phyloP scores from a whole-genome alignment of 2,888 invertebrate genomes.

The Stenodema calcarata region DNA sequence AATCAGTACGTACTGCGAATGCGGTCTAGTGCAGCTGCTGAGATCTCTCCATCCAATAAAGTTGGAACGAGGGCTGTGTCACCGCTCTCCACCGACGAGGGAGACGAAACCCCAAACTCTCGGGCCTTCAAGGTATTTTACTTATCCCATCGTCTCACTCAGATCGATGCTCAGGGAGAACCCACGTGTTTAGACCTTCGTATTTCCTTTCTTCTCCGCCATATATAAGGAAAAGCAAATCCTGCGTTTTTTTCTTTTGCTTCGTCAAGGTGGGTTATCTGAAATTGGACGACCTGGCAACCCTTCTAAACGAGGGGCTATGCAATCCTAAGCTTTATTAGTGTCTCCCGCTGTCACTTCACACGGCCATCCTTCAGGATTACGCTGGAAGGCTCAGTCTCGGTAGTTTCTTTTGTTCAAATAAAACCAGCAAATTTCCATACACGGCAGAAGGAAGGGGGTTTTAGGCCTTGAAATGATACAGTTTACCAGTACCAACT shows the following conservation, averaged over 20 bases:
- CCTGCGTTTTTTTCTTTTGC: not conserved
- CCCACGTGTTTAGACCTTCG: not conserved
- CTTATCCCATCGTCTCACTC: not conserved
- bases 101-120: not conserved
- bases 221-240: not conserved
- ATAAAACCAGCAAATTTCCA: not conserved
- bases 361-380: not conserved
- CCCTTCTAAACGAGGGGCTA: not conserved
- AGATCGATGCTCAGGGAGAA: not conserved
- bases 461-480: too few relatives aligned
- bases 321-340: not conserved
- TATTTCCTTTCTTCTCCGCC: not conserved
- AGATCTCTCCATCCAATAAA: not conserved
- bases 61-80: not conserved
- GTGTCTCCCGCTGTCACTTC: not conserved
- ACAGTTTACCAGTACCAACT: too few relatives aligned
- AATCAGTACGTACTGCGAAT: not conserved
- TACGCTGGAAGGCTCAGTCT: not conserved
- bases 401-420: not conserved
- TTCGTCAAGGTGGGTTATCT: not conserved
- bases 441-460: not conserved
- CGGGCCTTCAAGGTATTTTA: not conserved
- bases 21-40: not conserved
- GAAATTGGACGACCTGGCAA: not conserved
- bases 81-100: not conserved